Evolutionary conservation across 2,888 invertebrate species (phyloP), one percentile per base, ranked within the genome.

Genomic region (Deladenus siricidicola): DNA sequence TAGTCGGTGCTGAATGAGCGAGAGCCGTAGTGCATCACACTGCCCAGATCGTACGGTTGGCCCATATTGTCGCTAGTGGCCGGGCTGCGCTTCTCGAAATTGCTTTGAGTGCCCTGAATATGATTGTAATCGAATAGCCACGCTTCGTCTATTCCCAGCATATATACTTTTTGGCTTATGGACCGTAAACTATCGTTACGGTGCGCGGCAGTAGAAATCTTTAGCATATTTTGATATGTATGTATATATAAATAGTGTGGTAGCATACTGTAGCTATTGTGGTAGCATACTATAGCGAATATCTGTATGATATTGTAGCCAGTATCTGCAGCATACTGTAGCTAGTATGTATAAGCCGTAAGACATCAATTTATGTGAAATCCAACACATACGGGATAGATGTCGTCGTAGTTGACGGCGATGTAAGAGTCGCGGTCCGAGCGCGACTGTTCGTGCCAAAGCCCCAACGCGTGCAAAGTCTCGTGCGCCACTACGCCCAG

Each of bases 361-460:
- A n/a, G n/a, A n/a, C n/a, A n/a, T n/a, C n/a, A n/a, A n/a, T n/a
- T n/a, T n/a, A n/a, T n/a, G n/a, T n/a, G n/a, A n/a, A n/a, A n/a
- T 1, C n/a, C 8, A 50, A 26, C 10, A 1, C 23, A 4, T 48
- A 49, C 23, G 21, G 56, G 53, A n/a, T 29, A 48, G 43, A 59
- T 28, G 8, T 42, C 23, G 17, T 47, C 43, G 24, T 47, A 49
- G 34, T 50, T 50, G 21, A 51, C 23, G 39, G 17, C 28, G 53
- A 54, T 58, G 63, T 62, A 72, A 47, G 60, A 59, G 63, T 77
- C 77, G 4, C 77, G 58, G 55, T 77, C 77, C 45, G 66, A 63
- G 49, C 77, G 49, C 1, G 75, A 74, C 60, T 77, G 77, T 60
- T 78, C 77, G 56, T 77, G 77, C 77, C 77, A 78, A 17, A 76